These are phyloP conservation scores for Coremacera marginata DNA, from an alignment of 2,888 invertebrate genomes.

Conservation along the genomic window DNA sequence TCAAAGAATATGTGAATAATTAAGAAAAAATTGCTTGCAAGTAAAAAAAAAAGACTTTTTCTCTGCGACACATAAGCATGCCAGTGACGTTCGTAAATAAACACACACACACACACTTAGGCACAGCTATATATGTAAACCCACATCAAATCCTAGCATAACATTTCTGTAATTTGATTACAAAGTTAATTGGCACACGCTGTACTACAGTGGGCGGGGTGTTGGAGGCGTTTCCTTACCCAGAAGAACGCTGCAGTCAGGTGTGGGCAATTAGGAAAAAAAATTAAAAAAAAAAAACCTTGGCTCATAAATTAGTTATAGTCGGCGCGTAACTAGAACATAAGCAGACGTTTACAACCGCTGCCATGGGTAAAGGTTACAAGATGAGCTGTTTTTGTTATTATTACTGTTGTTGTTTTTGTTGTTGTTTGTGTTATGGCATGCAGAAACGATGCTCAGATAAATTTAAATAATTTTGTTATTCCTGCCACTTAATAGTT, in stretches of 20 bases:
- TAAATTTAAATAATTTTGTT: constrained; percentile 1
- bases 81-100: no score
- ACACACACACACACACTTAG: not conserved
- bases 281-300: not conserved
- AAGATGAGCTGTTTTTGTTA: not conserved
- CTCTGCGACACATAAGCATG: no score
- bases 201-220: not conserved
- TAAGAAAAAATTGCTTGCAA: no score
- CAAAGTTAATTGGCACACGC: not conserved
- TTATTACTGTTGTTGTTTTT: not conserved
- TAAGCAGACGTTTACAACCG: not conserved
- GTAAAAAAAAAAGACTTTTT: no score
- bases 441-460: not conserved
- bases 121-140: not conserved
- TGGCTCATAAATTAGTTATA: not conserved
- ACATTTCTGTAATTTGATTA: constrained; percentile 5
- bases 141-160: not conserved
- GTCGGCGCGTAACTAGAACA: not conserved
- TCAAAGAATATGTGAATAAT: no score
- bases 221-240: not conserved
- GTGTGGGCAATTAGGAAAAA: not conserved
- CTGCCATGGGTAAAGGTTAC: not conserved
- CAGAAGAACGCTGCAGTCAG: not conserved
- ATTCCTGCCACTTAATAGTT: not conserved
- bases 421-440: no score